Evolutionary conservation across 2,113 vertebrate species (phyloP).

Genomic region (Nipponia nippon): DNA sequence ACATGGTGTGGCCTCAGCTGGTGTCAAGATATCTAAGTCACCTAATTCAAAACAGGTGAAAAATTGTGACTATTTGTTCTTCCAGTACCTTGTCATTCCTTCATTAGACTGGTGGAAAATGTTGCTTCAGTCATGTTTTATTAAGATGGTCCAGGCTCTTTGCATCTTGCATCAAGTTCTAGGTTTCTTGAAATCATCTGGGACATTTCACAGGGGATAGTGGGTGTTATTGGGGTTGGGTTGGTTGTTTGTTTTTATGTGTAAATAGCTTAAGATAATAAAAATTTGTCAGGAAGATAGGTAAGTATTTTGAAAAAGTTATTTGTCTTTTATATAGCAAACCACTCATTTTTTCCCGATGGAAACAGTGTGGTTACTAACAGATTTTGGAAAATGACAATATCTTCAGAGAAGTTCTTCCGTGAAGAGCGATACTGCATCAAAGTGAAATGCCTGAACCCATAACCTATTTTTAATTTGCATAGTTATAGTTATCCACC

Average conservation of each 20-base stretch:
- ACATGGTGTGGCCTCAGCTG: slow-evolving; percentile 88
- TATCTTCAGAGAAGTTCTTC: neutral
- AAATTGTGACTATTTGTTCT: neutral
- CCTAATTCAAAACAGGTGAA: slow-evolving; percentile 89
- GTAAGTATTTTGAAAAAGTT: neutral
- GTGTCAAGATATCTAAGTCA: slow-evolving; percentile 91
- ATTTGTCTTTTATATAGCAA: neutral
- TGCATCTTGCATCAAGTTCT: neutral
- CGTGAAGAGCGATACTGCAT: neutral
- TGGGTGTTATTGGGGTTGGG: neutral
- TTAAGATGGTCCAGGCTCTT: neutral
- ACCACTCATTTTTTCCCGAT: neutral
- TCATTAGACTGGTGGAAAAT: neutral
- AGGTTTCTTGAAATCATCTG: neutral
- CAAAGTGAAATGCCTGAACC: neutral
- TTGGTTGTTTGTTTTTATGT: neutral
- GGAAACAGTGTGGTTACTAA: neutral
- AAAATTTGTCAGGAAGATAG: neutral
- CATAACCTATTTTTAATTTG: neutral
- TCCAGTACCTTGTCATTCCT: neutral
- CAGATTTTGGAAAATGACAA: neutral
- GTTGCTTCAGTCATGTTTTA: neutral
- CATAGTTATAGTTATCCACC: neutral
- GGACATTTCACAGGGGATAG: neutral
- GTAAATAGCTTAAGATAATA: neutral